These are phyloP conservation scores for Podarcis siculus DNA, from an alignment of 2,797 vertebrate species.

Conservation along the genomic window DNA sequence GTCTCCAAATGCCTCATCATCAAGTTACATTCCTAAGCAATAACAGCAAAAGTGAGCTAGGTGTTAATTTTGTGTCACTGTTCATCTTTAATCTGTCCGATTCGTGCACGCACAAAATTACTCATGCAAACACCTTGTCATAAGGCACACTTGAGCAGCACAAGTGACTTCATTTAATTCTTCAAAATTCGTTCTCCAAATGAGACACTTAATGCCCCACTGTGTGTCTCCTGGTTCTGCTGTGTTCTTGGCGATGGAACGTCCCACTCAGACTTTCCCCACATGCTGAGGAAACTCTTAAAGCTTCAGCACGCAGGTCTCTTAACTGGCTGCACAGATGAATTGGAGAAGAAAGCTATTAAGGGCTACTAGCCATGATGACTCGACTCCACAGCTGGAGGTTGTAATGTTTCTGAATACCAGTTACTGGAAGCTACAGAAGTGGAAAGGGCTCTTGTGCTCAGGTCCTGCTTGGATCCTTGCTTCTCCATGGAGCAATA, in stretches of 20 bases:
- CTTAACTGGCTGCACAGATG: neutral
- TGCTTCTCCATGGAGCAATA: too few relatives aligned
- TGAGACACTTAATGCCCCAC: constrained; percentile 44
- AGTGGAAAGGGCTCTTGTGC: neutral
- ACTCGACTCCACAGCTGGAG: too few relatives aligned
- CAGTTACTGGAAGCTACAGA: too few relatives aligned
- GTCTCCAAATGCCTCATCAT: constrained; percentile 53
- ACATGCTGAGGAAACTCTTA: neutral
- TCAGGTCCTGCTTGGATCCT: too few relatives aligned
- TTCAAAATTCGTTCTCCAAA: constrained; percentile 43
- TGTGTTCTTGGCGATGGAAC: constrained; percentile 27
- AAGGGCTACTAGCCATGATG: too few relatives aligned
- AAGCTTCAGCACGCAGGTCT: neutral
- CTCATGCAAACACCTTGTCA: constrained; percentile 59
- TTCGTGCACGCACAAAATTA: constrained; percentile 22
- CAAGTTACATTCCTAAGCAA: constrained; percentile 56
- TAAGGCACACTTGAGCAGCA: constrained; percentile 40
- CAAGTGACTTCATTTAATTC: constrained; percentile 46
- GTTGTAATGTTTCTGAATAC: too few relatives aligned
- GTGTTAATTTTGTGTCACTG: constrained; percentile 66
- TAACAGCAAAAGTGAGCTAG: constrained; percentile 59
- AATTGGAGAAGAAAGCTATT: neutral
- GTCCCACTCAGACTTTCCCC: neutral
- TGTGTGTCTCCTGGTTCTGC: constrained; percentile 27
- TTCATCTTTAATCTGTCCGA: constrained; percentile 63